Evolutionary conservation across 2,113 vertebrate genomes (phyloP), one percentile per base, ranked within the genome.

Genomic region (Rhinogobius similis): DNA sequence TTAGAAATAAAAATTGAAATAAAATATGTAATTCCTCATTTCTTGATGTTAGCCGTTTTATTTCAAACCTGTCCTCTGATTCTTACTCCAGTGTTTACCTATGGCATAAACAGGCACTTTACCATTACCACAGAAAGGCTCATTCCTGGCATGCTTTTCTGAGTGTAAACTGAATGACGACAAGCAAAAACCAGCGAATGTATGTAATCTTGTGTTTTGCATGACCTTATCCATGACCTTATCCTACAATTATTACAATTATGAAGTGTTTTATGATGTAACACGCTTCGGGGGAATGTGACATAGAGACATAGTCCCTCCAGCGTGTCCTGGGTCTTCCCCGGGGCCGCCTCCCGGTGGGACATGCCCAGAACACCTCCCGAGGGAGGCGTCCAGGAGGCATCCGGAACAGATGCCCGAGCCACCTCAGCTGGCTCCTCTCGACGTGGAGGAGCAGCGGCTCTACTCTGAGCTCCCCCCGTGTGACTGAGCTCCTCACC

Each of bases 201-300:
- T 75, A 23, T 85, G 58, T 83, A 76, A 84, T 89, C 56, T 36
- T 73, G 76, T 59, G 67, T 76, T 65, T 48, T 46, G n/a, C 12
- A 10, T n/a, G 10, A 59, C 59, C n/a, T n/a, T n/a, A n/a, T n/a
- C n/a, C n/a, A n/a, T n/a, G n/a, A n/a, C n/a, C 66, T 78, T 72
- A 12, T 77, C 23, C 53, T 46, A 38, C 24, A 70, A n/a, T n/a
- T n/a, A n/a, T n/a, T n/a, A n/a, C n/a, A n/a, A 64, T 82, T 72
- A 65, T 27, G 58, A 58, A 62, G 56, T 73, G 73, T 70, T 74
- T 52, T 68, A 39, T 85, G 32, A 72, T 38, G 62, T 81, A 79
- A 81, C 56, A 43, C 23, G 0, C 26, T 58, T 5, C 0, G n/a
- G 48, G n/a, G 43, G 21, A 62, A 83, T 27, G 71, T 76, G 46